Conservation (phyloP, 2,888 invertebrate species). For the Dusona sp. region DNA sequence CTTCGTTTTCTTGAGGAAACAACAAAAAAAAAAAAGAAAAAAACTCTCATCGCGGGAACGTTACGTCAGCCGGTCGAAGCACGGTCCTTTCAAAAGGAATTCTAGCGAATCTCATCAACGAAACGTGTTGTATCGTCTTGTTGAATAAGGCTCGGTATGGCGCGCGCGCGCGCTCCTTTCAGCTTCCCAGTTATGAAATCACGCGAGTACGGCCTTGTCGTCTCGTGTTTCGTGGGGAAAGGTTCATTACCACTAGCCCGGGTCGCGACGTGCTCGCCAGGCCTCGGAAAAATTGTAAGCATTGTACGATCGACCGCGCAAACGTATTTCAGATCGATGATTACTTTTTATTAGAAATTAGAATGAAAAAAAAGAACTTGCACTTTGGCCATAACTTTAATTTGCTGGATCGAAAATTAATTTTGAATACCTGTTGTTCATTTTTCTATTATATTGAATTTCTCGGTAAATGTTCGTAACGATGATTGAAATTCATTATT, state of each 20-base stretch:
- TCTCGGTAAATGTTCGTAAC: background rate
- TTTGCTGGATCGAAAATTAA: background rate
- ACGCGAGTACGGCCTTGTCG: slow-evolving; percentile 81
- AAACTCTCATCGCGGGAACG: slow-evolving; percentile 2
- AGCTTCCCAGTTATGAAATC: slow-evolving; percentile 80
- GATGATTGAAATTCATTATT: background rate
- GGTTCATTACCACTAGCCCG: slow-evolving; percentile 84
- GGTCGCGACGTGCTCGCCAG: slow-evolving; percentile 58
- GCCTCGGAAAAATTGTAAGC: background rate
- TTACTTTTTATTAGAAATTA: background rate
- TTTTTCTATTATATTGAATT: background rate
- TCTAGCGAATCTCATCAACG: slow-evolving; percentile 41
- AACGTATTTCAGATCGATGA: background rate
- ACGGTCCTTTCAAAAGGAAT: slow-evolving; percentile 37
- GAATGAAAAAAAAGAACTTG: background rate
- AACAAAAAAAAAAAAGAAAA: slow-evolving; percentile 9
- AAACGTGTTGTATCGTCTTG: slow-evolving; percentile 38
- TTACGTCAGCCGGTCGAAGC: slow-evolving; percentile 44
- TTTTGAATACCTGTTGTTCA: background rate
- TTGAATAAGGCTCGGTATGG: slow-evolving; percentile 48
- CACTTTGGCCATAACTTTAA: background rate
- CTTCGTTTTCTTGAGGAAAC: slow-evolving; percentile 35
- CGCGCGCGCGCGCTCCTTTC: slow-evolving; percentile 22
- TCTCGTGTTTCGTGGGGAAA: slow-evolving; percentile 74
- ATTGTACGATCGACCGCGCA: background rate